Evolutionary conservation across 2,113 vertebrate genomes (phyloP), one percentile per base, ranked within the genome.

Genomic region (Chaetodon trifascialis): DNA sequence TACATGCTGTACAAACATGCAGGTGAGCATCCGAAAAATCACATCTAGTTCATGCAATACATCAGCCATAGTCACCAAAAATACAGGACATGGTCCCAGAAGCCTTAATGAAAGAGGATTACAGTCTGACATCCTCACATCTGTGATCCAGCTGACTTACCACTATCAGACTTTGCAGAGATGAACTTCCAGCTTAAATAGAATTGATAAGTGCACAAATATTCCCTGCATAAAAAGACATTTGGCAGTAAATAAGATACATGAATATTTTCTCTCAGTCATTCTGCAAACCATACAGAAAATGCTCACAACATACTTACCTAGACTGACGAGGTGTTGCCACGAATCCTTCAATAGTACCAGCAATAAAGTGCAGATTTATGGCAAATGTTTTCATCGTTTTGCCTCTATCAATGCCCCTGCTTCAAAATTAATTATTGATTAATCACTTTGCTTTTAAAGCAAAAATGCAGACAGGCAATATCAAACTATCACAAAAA

Each of bases 401-500:
- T 95, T 94, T 74, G 91, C 92, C 93, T 95, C 92, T 87, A 93
- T 95, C 95, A 87, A 92, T 89, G 90, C 89, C 87, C 89, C 86
- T 38, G 94, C 88, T 94, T 95, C 92, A 95, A 95, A 94, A 96
- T 96, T 96, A 96, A 96, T 95, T 96, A 96, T 96, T 95, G 95
- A 96, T 96, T 95, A 95, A 95, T 95, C 94, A 92, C 95, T 95
- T 92, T 93, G 84, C 94, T 90, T 94, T 95, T 94, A 94, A 95
- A 95, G 93, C 92, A 95, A 96, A 96, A 95, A 95, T 94, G 95
- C 95, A 95, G 93, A 94, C 87, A 78, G 92, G 95, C 95, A 95
- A 95, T 95, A 95, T 94, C 91, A 94, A 91, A 95, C 92, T 92
- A 95, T 93, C 80, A 90, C 83, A 91, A 93, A 91, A 93, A 94